Conservation (phyloP, 2,113 vertebrate genomes). For the Lontra canadensis region DNA sequence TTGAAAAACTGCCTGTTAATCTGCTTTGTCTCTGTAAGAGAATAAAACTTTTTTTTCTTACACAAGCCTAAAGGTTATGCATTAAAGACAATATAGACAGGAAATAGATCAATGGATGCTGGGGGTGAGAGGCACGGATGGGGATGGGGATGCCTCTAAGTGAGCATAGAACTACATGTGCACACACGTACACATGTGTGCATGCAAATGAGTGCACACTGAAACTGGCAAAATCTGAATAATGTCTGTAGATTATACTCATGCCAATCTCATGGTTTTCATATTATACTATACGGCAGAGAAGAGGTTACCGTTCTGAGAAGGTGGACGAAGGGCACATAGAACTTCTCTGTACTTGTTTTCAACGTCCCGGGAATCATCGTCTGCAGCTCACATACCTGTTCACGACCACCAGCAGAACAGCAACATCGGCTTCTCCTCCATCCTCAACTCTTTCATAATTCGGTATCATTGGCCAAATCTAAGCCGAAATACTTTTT, state of each 20-base stretch:
- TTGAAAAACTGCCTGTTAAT: slow-evolving; percentile 55
- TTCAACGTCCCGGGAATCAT: background rate
- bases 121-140: background rate
- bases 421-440: background rate
- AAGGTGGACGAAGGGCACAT: background rate
- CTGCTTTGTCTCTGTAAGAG: slow-evolving; percentile 31
- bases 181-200: background rate
- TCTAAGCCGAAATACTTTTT: background rate
- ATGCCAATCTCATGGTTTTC: background rate
- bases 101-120: background rate
- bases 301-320: background rate
- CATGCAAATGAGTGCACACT: background rate
- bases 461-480: background rate
- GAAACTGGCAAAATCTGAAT: background rate
- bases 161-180: background rate
- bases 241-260: background rate
- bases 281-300: background rate
- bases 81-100: background rate
- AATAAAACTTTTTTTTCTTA: slow-evolving; percentile 50
- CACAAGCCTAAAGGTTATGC: slow-evolving; percentile 41
- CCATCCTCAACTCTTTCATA: background rate
- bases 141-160: background rate
- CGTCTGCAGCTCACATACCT: background rate
- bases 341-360: background rate
- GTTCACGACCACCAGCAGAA: background rate